Evolutionary conservation across 2,797 vertebrate genomes (phyloP), one percentile per base, ranked within the genome.

Genomic region (Rhynchonycteris naso): DNA sequence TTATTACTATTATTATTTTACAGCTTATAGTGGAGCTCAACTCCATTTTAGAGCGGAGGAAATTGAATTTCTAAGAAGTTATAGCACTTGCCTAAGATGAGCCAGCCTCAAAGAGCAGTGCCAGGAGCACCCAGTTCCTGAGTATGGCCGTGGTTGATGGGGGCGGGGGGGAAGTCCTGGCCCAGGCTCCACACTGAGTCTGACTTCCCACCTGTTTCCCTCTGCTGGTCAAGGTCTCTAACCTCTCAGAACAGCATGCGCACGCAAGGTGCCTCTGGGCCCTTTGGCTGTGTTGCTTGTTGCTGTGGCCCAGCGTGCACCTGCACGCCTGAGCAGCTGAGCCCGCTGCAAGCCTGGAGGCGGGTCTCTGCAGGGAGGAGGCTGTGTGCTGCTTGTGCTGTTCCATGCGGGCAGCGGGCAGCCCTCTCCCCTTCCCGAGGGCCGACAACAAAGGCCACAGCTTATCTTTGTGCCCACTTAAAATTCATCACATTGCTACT

Each of bases 371-470:
- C 24, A 26, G 50, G n/a, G 89, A 43, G 26, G 30, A 14, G 7
- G 1, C n/a, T 2, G 4, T 3, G 15, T 38, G 33, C 18, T 7
- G 18, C 13, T 6, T 14, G 10, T 14, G 10, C 58, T 68, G 21
- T 43, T 2, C 2, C 6, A 12, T 5, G 43, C 5, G 0, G 0
- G 16, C 2, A 4, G 43, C 24, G 10, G 82, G 26, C 78, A 30
- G 43, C 43, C 66, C 4, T 11, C 2, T 22, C n/a, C 58, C 38
- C 47, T 79, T 33, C 3, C 8, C 4, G 7, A 9, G 65, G 2
- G 2, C 28, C 14, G 30, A 38, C 59, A 63, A 38, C 26, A 15
- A 26, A 4, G 0, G 19, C 33, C 35, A 0, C 3, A 9, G 50
- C 16, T 35, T 1, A 30, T 58, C 52, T 2, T 3, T 13, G 26